phyloP scores from a whole-genome alignment of 2,888 invertebrate genomes.

The Itoplectis maculator region DNA sequence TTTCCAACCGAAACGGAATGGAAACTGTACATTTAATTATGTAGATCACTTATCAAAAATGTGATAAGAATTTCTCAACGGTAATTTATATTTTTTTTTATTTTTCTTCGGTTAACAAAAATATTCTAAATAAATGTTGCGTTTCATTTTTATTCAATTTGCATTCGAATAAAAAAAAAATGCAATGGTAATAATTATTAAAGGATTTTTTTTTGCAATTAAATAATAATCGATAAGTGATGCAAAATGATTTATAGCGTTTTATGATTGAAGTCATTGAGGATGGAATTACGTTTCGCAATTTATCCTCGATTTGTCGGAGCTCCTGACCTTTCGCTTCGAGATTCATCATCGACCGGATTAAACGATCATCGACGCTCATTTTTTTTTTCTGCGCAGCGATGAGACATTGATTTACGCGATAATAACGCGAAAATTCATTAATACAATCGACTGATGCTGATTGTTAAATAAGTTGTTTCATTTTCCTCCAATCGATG shows the following conservation, averaged over 20 bases:
- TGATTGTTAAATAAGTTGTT: constrained; percentile 20
- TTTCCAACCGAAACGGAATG: background rate
- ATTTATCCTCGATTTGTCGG: constrained; percentile 32
- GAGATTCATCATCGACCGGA: constrained; percentile 73
- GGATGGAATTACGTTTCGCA: constrained; percentile 2
- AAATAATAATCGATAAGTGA: no score
- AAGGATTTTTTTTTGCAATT: no score
- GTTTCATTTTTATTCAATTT: no score
- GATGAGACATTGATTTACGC: constrained; percentile 53
- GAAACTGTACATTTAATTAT: constrained; percentile 4
- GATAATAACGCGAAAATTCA: constrained; percentile 54
- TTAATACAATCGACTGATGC: background rate
- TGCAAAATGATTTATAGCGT: no score
- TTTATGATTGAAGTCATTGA: no score
- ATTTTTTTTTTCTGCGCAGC: constrained; percentile 1
- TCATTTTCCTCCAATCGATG: constrained; percentile 36
- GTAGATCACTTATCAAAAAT: background rate
- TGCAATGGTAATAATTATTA: no score
- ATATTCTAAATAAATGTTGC: no score
- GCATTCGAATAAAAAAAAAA: no score
- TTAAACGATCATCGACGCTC: constrained; percentile 55
- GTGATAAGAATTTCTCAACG: background rate
- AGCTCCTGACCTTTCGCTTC: constrained; percentile 78
- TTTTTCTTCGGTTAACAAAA: background rate
- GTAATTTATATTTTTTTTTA: background rate